phyloP scores from a whole-genome alignment of 1,140 invertebrate species.

The Hycleus cichorii region DNA sequence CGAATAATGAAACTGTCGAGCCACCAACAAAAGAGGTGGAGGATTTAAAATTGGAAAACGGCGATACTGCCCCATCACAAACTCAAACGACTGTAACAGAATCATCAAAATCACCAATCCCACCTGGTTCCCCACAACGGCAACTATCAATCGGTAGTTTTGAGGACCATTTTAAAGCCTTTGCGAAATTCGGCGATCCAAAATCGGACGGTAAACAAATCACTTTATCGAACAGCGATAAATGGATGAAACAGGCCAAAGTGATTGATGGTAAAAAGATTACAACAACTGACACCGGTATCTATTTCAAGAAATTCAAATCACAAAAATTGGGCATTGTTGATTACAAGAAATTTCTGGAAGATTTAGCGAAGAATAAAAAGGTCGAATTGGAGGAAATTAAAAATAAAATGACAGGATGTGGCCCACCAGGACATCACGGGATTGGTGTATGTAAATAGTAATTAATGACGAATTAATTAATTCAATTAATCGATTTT shows the following conservation, averaged over 20 bases:
- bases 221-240: constrained; percentile 61
- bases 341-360: constrained; percentile 52
- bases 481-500: constrained; percentile 3
- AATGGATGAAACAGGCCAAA: constrained; percentile 72
- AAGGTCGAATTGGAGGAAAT: constrained; percentile 49
- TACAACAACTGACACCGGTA: constrained; percentile 62
- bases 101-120: constrained; percentile 18
- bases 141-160: constrained; percentile 19
- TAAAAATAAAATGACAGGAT: constrained; percentile 47
- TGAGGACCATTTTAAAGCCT: constrained; percentile 44
- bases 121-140: constrained; percentile 11
- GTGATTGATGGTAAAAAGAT: constrained; percentile 63
- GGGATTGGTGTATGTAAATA: constrained; percentile 34
- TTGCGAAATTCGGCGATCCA: constrained; percentile 62
- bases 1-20: constrained; percentile 8
- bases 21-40: constrained; percentile 26
- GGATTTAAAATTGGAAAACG: constrained; percentile 34
- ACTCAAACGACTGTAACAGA: neutral
- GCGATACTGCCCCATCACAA: neutral
- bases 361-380: constrained; percentile 52
- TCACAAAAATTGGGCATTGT: constrained; percentile 45
- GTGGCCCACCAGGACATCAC: constrained; percentile 46
- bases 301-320: constrained; percentile 61
- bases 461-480: constrained; percentile 3
- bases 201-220: constrained; percentile 60